Evolutionary conservation across 2,888 invertebrate genomes (phyloP).

Genomic region (Plebejus argus): DNA sequence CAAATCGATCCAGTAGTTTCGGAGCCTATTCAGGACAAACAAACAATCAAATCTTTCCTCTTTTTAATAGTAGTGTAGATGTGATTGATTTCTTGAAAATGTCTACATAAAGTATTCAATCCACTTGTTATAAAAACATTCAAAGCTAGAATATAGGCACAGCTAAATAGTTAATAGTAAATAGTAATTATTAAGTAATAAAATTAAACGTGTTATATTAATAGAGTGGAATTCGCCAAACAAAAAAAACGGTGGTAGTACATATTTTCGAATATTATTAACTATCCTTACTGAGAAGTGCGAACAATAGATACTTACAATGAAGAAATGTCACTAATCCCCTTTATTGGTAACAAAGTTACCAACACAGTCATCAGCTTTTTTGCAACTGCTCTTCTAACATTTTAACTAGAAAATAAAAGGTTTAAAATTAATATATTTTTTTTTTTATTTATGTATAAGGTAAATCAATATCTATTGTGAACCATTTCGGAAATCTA

Average conservation of each 20-base stretch:
- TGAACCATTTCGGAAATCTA: not conserved
- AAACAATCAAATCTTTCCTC: too few relatives aligned
- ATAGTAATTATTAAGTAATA: too few relatives aligned
- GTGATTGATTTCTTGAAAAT: not conserved
- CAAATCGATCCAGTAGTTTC: too few relatives aligned
- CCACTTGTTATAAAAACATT: not conserved
- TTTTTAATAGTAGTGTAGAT: too few relatives aligned
- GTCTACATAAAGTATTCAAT: not conserved
- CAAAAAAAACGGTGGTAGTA: too few relatives aligned
- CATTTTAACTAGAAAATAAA: conserved; percentile 5
- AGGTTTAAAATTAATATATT: not conserved
- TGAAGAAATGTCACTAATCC: not conserved
- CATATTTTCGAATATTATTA: too few relatives aligned
- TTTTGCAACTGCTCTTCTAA: not conserved
- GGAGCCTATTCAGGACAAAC: too few relatives aligned
- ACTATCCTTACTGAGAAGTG: not conserved
- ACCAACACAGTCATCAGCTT: not conserved
- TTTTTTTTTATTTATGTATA: too few relatives aligned
- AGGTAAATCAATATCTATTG: not conserved
- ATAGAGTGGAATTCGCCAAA: too few relatives aligned
- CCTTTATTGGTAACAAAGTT: not conserved
- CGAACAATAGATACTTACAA: not conserved
- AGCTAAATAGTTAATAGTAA: too few relatives aligned
- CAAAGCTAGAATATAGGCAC: not conserved
- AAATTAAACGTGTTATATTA: too few relatives aligned